Conservation (phyloP, 2,113 vertebrate species). For the Platysteira castanea region DNA sequence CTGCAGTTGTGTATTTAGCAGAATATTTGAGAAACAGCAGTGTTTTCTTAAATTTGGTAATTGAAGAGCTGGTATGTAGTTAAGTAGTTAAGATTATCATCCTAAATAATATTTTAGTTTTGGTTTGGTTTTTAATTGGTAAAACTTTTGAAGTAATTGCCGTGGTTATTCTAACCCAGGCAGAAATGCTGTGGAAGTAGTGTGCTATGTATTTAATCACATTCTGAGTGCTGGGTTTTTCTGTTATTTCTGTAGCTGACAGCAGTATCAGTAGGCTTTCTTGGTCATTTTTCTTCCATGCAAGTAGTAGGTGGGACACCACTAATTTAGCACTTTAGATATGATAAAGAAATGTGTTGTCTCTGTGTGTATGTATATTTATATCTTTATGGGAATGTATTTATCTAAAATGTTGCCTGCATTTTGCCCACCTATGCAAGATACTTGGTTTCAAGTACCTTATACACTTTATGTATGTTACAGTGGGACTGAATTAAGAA, state of each 20-base stretch:
- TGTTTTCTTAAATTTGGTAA: neutral
- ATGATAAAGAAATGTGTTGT: neutral
- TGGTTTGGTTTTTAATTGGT: neutral
- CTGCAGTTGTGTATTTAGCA: neutral
- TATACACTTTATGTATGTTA: neutral
- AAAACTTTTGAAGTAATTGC: neutral
- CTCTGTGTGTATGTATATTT: rapidly evolving
- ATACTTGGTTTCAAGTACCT: neutral
- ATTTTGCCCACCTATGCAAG: neutral
- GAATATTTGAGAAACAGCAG: neutral
- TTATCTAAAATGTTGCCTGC: neutral
- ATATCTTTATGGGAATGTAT: neutral
- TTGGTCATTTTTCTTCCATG: neutral
- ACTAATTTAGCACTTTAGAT: neutral
- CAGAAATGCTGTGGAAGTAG: neutral
- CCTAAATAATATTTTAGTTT: neutral
- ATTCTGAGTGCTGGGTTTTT: neutral
- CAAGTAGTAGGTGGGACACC: neutral
- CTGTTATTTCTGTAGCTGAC: neutral
- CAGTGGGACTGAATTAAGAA: neutral
- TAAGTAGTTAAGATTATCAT: neutral
- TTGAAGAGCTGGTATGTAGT: neutral
- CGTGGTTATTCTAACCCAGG: neutral
- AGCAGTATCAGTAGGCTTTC: neutral
- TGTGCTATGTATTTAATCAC: neutral